Evolutionary conservation across 2,797 vertebrate genomes (phyloP).

Genomic region (Nyctibius grandis): DNA sequence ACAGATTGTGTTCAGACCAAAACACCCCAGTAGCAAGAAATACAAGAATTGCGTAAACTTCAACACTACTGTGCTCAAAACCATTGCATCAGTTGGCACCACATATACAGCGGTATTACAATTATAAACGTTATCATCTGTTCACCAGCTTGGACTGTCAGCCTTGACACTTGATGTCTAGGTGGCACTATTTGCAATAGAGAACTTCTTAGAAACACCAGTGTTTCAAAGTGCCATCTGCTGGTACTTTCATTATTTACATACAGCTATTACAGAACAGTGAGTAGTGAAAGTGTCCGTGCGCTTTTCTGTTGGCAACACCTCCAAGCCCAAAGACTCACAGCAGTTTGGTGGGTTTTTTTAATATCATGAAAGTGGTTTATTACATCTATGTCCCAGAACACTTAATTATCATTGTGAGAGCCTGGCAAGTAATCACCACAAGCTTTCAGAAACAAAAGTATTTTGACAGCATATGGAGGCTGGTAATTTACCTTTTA

Average conservation of each 20-base stretch:
- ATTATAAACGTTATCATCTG: accelerated
- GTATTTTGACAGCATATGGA: not conserved
- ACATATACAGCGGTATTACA: accelerated
- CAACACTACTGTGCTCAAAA: accelerated
- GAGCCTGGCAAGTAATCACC: not conserved
- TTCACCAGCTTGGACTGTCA: accelerated
- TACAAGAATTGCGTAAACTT: not conserved
- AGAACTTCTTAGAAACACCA: accelerated
- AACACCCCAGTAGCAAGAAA: not conserved
- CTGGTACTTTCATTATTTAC: not conserved
- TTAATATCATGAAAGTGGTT: not conserved
- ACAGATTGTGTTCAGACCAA: accelerated
- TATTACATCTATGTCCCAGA: not conserved
- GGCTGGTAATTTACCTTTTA: not conserved
- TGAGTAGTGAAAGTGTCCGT: accelerated
- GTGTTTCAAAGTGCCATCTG: not conserved
- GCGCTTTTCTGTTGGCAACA: accelerated
- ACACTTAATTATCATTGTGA: not conserved
- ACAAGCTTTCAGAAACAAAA: not conserved
- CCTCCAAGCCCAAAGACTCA: not conserved
- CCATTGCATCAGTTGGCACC: accelerated
- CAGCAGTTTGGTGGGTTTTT: not conserved
- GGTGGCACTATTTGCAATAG: accelerated
- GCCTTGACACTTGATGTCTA: not conserved
- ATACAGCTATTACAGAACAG: accelerated